Evolutionary conservation across 2,797 vertebrate genomes (phyloP), one percentile per base, ranked within the genome.

Genomic region (Propithecus perrieri): DNA sequence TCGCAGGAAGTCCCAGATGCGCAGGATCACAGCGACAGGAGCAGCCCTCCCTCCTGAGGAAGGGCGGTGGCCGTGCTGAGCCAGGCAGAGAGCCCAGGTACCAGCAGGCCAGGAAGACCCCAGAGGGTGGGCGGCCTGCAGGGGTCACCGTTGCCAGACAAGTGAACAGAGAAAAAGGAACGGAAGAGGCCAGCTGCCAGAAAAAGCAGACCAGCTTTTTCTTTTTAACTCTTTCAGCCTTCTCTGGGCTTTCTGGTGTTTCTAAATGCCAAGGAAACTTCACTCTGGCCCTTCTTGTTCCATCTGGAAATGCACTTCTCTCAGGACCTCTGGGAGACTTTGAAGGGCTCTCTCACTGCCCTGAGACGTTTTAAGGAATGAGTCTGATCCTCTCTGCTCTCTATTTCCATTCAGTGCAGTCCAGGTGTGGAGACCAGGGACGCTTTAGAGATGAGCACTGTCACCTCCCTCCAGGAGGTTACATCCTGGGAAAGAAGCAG

Each of bases 61-160:
- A 33, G 14, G 6, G 30, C 4, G 30, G 5, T 28, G 4, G 61
- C 24, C 22, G 0, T 33, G 63, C 33, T 24, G 8, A 83, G 76
- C 55, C 41, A 63, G 69, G 65, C 33, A 38, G 26, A 26, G 67
- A 13, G 28, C n/a, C 9, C 22, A 53, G 63, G 85, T 22, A n/a
- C 65, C 26, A 57, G 28, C 15, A 38, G 67, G 26, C 38, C 4
- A 46, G 57, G 35, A 53, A 30, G 12, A 46, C n/a, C 30, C 17
- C 30, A 14, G 30, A 33, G 38, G 2, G 20, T 1, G 20, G 30
- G 17, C 9, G 4, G n/a, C 7, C 33, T 41, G 59, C 65, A 35
- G n/a, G 22, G 5, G 26, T 41, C 61, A 48, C 7, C 84, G 28
- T 13, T 59, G 8, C 48, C 0, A 0, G 22, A 59, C 7, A 4